Percentiles rank a stretch among this genome's conserved stretches.
Evolutionary conservation across 2,797 vertebrate genomes (phyloP).

Genomic region (Diplodus puntazzo): DNA sequence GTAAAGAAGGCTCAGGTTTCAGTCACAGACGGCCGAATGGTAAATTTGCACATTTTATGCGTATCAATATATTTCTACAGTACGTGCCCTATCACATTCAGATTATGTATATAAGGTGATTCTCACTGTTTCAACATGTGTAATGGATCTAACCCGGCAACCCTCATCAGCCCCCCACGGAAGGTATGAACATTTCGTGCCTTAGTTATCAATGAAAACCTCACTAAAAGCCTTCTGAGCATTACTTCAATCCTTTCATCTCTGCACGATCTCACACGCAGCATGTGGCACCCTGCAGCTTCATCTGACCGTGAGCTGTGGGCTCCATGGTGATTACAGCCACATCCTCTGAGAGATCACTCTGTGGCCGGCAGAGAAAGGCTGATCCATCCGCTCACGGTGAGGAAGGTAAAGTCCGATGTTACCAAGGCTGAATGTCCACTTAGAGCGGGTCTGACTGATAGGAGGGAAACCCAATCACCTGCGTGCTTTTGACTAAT

Average conservation of each 20-base stretch:
- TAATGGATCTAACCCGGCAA: neutral
- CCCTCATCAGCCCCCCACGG: neutral
- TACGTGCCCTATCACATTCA: too few relatives aligned
- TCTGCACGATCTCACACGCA: neutral
- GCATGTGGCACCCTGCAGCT: slow-evolving; percentile 24
- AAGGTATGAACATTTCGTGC: neutral
- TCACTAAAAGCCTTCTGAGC: slow-evolving; percentile 10
- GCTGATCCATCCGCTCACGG: slow-evolving; percentile 9
- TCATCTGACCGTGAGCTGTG: slow-evolving; percentile 32
- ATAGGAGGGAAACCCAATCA: slow-evolving; percentile 28
- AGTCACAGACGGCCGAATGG: too few relatives aligned
- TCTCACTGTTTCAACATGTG: too few relatives aligned
- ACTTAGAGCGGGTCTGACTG: slow-evolving; percentile 41
- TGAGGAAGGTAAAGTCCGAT: slow-evolving; percentile 44
- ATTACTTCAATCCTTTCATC: slow-evolving; percentile 12
- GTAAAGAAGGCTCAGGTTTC: too few relatives aligned
- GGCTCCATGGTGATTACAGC: slow-evolving; percentile 31
- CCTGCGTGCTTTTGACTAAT: slow-evolving; percentile 11
- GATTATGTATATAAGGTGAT: too few relatives aligned
- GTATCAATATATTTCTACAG: too few relatives aligned
- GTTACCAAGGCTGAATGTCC: slow-evolving; percentile 46
- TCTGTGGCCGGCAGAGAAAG: neutral
- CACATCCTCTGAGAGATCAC: slow-evolving; percentile 35
- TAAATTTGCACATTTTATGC: too few relatives aligned
- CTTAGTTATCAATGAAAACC: neutral